Conservation (phyloP, 2,888 invertebrate genomes). For the Cabera pusaria region DNA sequence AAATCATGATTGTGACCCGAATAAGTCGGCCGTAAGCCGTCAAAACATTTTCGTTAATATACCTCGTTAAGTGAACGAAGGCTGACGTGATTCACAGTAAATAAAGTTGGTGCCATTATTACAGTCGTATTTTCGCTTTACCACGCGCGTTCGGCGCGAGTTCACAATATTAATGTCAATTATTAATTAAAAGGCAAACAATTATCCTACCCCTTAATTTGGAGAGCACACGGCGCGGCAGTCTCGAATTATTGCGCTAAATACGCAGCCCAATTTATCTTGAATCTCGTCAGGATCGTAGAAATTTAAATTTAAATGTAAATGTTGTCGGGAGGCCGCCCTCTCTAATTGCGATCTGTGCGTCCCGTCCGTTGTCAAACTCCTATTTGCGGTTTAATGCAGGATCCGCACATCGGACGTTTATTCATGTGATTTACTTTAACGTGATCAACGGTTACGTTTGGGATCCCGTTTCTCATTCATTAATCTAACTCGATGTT, state of each 20-base stretch:
- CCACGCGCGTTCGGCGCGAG: slow-evolving; percentile 37
- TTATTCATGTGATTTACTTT: slow-evolving; percentile 35
- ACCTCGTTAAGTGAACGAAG: slow-evolving; percentile 22
- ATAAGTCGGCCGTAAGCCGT: slow-evolving; percentile 16
- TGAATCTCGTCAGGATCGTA: slow-evolving; percentile 75
- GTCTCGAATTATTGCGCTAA: slow-evolving; percentile 75
- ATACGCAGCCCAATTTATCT: slow-evolving; percentile 77
- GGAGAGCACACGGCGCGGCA: slow-evolving; percentile 59
- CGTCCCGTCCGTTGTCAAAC: slow-evolving; percentile 66
- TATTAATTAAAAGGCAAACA: slow-evolving; percentile 75
- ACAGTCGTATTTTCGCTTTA: slow-evolving; percentile 19
- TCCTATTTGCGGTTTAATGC: slow-evolving; percentile 47
- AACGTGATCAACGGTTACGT: slow-evolving; percentile 17
- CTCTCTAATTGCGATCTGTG: slow-evolving; percentile 73
- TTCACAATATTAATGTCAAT: slow-evolving; percentile 65
- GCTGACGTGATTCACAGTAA: slow-evolving; percentile 20
- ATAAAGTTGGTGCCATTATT: slow-evolving; percentile 22
- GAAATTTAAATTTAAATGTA: slow-evolving; percentile 82
- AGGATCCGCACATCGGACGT: slow-evolving; percentile 41
- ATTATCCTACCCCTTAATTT: slow-evolving; percentile 68
- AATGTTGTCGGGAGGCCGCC: slow-evolving; percentile 69
- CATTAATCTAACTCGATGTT: slow-evolving; percentile 17
- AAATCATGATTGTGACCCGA: slow-evolving; percentile 18
- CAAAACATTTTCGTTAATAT: slow-evolving; percentile 22
- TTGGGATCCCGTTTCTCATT: slow-evolving; percentile 18